Evolutionary conservation across 2,888 invertebrate species (phyloP).

Genomic region (Clistopyga incitator): DNA sequence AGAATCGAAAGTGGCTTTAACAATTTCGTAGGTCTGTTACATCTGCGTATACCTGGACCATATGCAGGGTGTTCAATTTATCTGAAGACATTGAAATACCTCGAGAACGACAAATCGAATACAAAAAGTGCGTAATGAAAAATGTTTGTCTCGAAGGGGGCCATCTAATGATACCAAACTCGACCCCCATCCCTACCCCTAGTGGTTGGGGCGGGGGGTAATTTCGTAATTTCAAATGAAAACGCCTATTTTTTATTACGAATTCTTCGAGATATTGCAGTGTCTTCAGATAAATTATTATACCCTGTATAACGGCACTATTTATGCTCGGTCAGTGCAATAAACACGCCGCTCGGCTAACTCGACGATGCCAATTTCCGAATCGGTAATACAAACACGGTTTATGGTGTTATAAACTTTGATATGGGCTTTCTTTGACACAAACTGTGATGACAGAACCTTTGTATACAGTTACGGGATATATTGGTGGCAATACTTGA

Average conservation of each 20-base stretch:
- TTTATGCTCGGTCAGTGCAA: constrained; percentile 54
- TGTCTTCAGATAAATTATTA: too few relatives aligned
- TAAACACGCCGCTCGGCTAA: constrained; percentile 55
- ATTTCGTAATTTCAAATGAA: too few relatives aligned
- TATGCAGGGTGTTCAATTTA: too few relatives aligned
- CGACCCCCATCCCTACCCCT: too few relatives aligned
- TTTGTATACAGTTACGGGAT: not conserved
- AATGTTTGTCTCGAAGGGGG: too few relatives aligned
- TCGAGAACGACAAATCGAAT: too few relatives aligned
- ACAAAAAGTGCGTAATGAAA: too few relatives aligned
- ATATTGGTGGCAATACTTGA: not conserved
- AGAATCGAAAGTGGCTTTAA: not conserved
- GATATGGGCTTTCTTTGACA: constrained; percentile 35
- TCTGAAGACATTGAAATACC: too few relatives aligned
- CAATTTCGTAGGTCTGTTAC: not conserved
- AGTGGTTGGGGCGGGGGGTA: too few relatives aligned
- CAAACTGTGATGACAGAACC: constrained; percentile 39
- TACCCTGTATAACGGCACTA: constrained; percentile 17
- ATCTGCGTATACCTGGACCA: constrained; percentile 20
- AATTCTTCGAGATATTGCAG: too few relatives aligned
- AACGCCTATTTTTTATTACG: too few relatives aligned
- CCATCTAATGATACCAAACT: too few relatives aligned
- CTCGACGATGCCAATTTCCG: constrained; percentile 34
- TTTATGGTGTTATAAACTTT: constrained; percentile 61
- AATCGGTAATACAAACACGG: constrained; percentile 41